phyloP scores from a whole-genome alignment of 2,888 invertebrate genomes.

The Agonopterix alstromeriana region DNA sequence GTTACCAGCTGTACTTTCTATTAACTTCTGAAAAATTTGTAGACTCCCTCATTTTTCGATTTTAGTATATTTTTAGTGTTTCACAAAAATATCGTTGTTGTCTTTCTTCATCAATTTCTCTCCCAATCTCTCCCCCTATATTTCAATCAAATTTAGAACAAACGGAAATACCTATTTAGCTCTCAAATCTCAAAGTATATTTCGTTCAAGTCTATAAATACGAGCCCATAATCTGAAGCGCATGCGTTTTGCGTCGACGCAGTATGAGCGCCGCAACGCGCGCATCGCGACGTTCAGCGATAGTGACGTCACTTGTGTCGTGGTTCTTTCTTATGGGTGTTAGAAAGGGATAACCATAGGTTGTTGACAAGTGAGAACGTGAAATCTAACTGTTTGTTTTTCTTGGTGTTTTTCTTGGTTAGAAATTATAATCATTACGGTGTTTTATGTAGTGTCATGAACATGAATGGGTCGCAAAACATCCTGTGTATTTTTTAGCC shows the following conservation, averaged over 20 bases:
- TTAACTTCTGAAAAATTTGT: no score
- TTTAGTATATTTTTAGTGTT: no score
- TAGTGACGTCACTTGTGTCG: slow-evolving; percentile 3
- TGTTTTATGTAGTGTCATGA: no score
- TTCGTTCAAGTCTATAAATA: slow-evolving; percentile 48
- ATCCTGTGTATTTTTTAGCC: no score
- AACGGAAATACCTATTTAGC: slow-evolving; percentile 9
- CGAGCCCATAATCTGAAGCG: slow-evolving; percentile 38
- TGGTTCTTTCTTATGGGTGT: neutral
- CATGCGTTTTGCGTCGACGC: slow-evolving; percentile 23
- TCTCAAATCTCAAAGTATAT: slow-evolving; percentile 3
- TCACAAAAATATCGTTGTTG: neutral
- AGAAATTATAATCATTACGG: no score
- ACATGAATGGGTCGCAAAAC: no score
- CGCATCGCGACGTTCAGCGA: slow-evolving; percentile 14
- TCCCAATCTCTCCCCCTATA: neutral
- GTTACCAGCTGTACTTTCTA: no score
- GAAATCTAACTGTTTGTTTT: no score
- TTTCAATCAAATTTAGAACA: neutral
- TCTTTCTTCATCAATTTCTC: neutral
- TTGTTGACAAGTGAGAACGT: no score
- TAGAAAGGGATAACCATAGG: neutral
- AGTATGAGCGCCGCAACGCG: slow-evolving; percentile 50
- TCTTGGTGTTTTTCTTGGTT: no score
- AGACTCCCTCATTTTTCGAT: no score